Evolutionary conservation across 2,797 vertebrate species (phyloP).

Genomic region (Crenuchus spilurus): DNA sequence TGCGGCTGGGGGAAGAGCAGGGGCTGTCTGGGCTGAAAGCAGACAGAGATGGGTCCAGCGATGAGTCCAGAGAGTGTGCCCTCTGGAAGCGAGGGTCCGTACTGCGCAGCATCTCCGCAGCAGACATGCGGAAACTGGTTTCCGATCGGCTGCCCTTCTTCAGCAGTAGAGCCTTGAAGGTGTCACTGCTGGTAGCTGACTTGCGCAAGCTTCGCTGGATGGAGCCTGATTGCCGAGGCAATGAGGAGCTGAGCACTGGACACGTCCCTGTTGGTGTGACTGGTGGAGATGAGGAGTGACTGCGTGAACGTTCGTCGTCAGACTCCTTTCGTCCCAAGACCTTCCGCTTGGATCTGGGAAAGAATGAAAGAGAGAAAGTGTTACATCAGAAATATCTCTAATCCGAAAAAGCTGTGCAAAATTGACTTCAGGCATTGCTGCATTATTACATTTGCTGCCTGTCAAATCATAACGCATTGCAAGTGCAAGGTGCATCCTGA

Average conservation of each 20-base stretch:
- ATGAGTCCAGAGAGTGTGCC: slow-evolving; percentile 73
- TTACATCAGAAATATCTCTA: background rate
- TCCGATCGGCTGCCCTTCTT: slow-evolving; percentile 94
- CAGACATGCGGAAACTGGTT: slow-evolving; percentile 93
- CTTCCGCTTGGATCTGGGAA: slow-evolving; percentile 93
- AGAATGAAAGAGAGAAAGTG: background rate
- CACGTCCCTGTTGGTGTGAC: slow-evolving; percentile 79
- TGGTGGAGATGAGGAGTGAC: slow-evolving; percentile 82
- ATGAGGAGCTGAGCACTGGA: slow-evolving; percentile 69
- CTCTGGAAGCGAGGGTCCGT: slow-evolving; percentile 91
- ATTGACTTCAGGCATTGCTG: no score
- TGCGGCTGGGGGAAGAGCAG: slow-evolving; percentile 79
- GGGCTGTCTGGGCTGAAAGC: slow-evolving; percentile 74
- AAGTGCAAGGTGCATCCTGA: no score
- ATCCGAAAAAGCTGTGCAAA: no score
- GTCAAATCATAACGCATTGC: no score
- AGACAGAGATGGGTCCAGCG: slow-evolving; percentile 57
- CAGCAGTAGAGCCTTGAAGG: slow-evolving; percentile 94
- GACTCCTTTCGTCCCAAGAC: slow-evolving; percentile 95
- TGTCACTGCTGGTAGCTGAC: slow-evolving; percentile 95
- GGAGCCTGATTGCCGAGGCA: slow-evolving; percentile 82
- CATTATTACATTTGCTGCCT: no score
- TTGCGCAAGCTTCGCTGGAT: slow-evolving; percentile 93
- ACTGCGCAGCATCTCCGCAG: slow-evolving; percentile 92
- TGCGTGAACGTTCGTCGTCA: slow-evolving; percentile 86